Base-by-base conservation (phyloP, 2,113 vertebrate species). In the Hypanus sabinus region DNA sequence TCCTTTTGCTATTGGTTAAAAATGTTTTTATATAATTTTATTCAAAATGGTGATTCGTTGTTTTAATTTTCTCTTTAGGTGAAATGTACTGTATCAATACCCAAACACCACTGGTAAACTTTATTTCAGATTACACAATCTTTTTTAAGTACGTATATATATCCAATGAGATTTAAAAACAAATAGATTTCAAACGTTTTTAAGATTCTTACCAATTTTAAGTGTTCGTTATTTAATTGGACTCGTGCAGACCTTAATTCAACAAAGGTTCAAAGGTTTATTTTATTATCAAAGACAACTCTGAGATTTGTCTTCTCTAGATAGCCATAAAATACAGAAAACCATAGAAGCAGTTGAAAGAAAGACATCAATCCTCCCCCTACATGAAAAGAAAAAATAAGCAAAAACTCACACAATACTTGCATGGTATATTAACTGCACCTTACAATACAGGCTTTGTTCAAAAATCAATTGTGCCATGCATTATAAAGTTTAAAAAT, bases 1-100 rank as follows among this genome's bases (percentile, higher is more conserved):
- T 97, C 97, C 95, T 93, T 95, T 93, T 92, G 60, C 96, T 96
- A 98, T 98, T 98, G 98, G 98, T 22, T 96, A 88, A 94, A 94
- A 79, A 94, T 94, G 92, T 94, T 85, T 38, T 57, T 57, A 7
- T 90, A n/a, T 90, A 68, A 90, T 65, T 90, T 79, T 90, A 90
- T 90, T 90, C 85, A 93, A 93, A 93, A 71, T 93, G 68, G 36
- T 70, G 91, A 93, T 93, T 93, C 91, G 73, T 18, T 62, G 30
- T 20, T 93, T 93, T 38, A 93, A 38, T 4, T 27, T 10, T 73
- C 1, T 7, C 38, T 93, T 73, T 55, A 30, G 71, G 70, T 92
- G 68, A 71, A 24, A 57, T 24, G 55, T 3, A 46, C 46, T 46
- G 46, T 75, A 5, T 14, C 70, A 93, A 68, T 68, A 70, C 3